phyloP scores from a whole-genome alignment of 23 tunicate species.

The Botrylloides violaceus region DNA sequence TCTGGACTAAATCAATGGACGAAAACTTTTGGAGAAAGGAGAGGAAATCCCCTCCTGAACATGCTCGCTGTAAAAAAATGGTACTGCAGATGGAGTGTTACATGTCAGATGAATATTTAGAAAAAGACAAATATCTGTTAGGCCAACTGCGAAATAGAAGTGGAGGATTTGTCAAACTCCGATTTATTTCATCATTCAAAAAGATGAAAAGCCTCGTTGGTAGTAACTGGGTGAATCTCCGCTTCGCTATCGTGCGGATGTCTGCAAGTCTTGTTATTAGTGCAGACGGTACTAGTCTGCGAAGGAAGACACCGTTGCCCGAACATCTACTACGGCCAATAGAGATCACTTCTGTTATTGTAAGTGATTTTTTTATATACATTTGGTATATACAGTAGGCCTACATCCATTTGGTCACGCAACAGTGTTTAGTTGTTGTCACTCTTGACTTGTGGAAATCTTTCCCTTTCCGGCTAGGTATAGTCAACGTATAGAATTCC shows the following conservation, averaged over 20 bases:
- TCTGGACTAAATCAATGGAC: neutral
- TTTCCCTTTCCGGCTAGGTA: no score
- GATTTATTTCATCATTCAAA: constrained; percentile 22
- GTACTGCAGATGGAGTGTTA: constrained; percentile 42
- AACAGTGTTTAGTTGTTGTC: no score
- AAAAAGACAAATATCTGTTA: constrained; percentile 39
- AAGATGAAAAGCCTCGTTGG: constrained; percentile 85
- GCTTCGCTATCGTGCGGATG: constrained; percentile 86
- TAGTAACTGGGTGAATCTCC: constrained; percentile 83
- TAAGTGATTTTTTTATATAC: no score
- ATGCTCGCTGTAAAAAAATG: neutral
- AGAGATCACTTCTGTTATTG: constrained; percentile 70
- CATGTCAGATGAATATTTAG: constrained; percentile 35
- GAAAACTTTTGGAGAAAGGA: neutral
- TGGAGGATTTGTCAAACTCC: constrained; percentile 31
- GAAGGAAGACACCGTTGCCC: constrained; percentile 42
- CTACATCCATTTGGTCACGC: no score
- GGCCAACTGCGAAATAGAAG: constrained; percentile 43
- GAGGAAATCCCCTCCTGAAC: neutral
- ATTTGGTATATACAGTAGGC: no score
- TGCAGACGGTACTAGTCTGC: constrained; percentile 74
- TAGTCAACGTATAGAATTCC: no score
- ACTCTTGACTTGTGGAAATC: no score
- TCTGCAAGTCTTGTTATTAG: constrained; percentile 60
- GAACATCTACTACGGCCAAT: constrained; percentile 71